phyloP scores from a whole-genome alignment of 1,140 invertebrate genomes.

The Planococcus citri region DNA sequence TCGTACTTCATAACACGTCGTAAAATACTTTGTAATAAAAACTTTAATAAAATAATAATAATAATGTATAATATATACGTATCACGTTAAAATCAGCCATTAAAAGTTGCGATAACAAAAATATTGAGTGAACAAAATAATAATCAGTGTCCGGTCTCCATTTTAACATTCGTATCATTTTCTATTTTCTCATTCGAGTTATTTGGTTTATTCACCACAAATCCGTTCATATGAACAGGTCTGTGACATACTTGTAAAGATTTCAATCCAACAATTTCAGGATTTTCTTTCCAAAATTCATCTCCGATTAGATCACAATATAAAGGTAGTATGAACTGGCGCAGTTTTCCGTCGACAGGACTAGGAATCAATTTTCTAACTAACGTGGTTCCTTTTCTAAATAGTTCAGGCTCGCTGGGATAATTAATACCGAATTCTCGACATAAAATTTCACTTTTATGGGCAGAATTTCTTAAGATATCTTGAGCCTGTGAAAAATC shows the following conservation, averaged over 20 bases:
- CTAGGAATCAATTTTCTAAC: constrained; percentile 45
- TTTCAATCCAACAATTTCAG: constrained; percentile 38
- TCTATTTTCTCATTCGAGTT: background rate
- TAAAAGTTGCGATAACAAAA: background rate
- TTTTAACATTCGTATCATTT: background rate
- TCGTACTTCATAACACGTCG: too few relatives aligned
- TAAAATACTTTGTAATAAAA: background rate
- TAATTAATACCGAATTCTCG: constrained; percentile 86
- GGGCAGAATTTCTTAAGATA: constrained; percentile 65
- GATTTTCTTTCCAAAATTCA: constrained; percentile 68
- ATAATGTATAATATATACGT: background rate
- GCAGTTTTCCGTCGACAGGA: constrained; percentile 32
- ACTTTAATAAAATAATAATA: background rate
- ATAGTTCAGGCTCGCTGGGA: constrained; percentile 75
- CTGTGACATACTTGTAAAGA: constrained; percentile 14
- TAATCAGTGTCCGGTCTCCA: background rate
- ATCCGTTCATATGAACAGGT: background rate
- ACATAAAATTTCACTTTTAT: constrained; percentile 92
- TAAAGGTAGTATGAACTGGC: constrained; percentile 44
- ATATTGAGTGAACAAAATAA: background rate
- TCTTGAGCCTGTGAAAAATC: constrained; percentile 54
- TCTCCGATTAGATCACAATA: constrained; percentile 74
- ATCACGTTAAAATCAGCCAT: background rate
- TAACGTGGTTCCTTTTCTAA: constrained; percentile 76
- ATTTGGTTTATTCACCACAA: constrained; percentile 14